Conservation (phyloP, 1,140 invertebrate species). For the Caenorhabditis tropicalis region DNA sequence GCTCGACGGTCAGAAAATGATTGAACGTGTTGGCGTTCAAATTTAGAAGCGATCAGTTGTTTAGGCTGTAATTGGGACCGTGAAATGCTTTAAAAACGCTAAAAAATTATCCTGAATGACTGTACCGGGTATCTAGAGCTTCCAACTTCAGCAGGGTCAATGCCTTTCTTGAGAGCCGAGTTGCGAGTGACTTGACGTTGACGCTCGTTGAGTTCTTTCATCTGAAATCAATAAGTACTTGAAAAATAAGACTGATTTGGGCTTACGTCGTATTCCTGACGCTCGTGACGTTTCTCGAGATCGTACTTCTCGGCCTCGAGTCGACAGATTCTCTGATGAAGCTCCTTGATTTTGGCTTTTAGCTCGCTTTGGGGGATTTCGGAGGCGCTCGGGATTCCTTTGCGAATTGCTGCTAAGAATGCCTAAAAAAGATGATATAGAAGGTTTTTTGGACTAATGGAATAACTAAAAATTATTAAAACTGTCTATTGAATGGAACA, state of each 20-base stretch:
- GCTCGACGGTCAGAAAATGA: constrained; percentile 95
- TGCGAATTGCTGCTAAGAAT: constrained; percentile 40
- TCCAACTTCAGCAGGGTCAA: constrained; percentile 82
- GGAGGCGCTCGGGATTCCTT: constrained; percentile 24
- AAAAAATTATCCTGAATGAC: neutral
- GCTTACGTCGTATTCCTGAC: constrained; percentile 98
- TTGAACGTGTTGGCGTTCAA: constrained; percentile 95
- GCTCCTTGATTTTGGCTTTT: constrained; percentile 72
- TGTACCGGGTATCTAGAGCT: constrained; percentile 58
- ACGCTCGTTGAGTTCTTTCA: constrained; percentile 97
- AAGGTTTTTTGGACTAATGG: neutral
- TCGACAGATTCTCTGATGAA: constrained; percentile 93
- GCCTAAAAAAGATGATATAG: neutral
- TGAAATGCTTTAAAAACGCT: neutral
- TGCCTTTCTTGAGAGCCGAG: constrained; percentile 92
- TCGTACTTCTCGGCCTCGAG: constrained; percentile 99
- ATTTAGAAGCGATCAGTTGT: constrained; percentile 97
- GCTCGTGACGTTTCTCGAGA: constrained; percentile 97
- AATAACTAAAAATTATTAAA: neutral
- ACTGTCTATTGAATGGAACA: constrained; percentile 47
- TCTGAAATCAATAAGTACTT: constrained; percentile 76
- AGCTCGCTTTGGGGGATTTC: constrained; percentile 63
- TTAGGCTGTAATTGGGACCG: constrained; percentile 77
- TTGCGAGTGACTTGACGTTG: constrained; percentile 95
- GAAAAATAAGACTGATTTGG: neutral